Base-by-base conservation (phyloP, 1,140 invertebrate species). In the Lordiphosa collinella region DNA sequence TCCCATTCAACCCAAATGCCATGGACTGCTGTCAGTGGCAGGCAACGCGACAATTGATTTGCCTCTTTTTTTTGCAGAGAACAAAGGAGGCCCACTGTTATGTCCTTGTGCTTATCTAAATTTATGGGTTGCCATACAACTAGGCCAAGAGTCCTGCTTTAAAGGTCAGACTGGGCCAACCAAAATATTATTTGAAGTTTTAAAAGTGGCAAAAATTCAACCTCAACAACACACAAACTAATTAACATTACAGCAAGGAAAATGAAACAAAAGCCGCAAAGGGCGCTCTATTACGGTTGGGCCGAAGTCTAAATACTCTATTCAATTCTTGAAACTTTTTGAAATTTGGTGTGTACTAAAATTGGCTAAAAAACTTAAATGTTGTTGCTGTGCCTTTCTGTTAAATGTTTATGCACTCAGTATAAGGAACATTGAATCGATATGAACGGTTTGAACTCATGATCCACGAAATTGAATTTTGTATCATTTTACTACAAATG, bases 41-140 rank as follows among this genome's bases (percentile, higher is more conserved):
- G 54, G 54, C 67, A 55, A 52, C 64, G 72, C 71, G 76, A 71
- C 76, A 82, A 82, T 82, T 80, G 76, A 80, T 80, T 80, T 62
- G 78, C 60, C 59, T 53, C 47, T 29, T 29, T 29, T 5, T 29
- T 59, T 46, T 76, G 62, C 76, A 75, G 61, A 60, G 36, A 57
- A 16, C 37, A 22, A 44, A 18, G 35, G 29, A 36, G 37, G 35
- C 38, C 36, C 51, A 22, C 35, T 47, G 55, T 43, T 55, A 70
- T 75, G 75, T 63, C 78, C 72, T 80, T 80, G 25, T 8, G 76
- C 25, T 58, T 65, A 44, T 55, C 44, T 34, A 37, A 76, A 80
- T 84, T 80, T 82, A 84, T 84, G 55, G 71, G 29, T 35, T 50
- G 60, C 25, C 54, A 44, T 60, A 56, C 52, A 49, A 60, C 71